Conservation (phyloP, 1,140 invertebrate species). For the Palaemon carinicauda region DNA sequence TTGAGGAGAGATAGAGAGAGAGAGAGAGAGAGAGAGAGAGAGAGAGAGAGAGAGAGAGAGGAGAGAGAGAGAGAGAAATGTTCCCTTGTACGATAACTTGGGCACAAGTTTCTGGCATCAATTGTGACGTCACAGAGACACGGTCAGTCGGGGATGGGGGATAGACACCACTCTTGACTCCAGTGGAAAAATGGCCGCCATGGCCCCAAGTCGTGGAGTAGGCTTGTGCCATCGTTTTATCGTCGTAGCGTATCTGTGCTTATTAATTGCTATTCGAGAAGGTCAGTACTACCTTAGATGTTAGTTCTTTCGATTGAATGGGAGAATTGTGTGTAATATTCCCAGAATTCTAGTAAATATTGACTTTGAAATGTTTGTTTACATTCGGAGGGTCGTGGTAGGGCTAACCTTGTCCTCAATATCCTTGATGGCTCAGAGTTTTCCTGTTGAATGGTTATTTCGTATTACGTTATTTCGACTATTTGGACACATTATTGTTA, state of each 20-base stretch:
- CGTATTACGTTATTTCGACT: no score
- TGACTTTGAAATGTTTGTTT: conserved; percentile 23
- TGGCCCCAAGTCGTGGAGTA: conserved; percentile 48
- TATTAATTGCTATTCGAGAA: conserved; percentile 1
- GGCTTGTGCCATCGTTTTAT: not conserved
- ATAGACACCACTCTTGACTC: not conserved
- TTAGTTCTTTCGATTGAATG: not conserved
- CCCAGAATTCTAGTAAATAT: no score
- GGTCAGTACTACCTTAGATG: not conserved
- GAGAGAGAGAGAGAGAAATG: not conserved
- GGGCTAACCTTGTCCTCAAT: no score
- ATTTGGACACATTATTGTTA: no score
- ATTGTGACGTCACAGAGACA: not conserved
- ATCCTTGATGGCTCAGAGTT: no score
- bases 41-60: not conserved
- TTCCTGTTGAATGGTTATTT: no score
- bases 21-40: conserved; percentile 7
- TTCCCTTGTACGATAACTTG: not conserved
- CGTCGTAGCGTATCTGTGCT: not conserved
- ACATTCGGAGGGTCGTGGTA: not conserved
- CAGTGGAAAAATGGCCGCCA: conserved; percentile 43
- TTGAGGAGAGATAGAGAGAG: not conserved
- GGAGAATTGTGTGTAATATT: no score
- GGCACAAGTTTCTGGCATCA: not conserved
- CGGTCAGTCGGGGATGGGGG: not conserved